A percentile compares a stretch with the other conserved stretches of the same genome.
Conservation (phyloP, 2,113 vertebrate genomes). For the Suricata suricatta region DNA sequence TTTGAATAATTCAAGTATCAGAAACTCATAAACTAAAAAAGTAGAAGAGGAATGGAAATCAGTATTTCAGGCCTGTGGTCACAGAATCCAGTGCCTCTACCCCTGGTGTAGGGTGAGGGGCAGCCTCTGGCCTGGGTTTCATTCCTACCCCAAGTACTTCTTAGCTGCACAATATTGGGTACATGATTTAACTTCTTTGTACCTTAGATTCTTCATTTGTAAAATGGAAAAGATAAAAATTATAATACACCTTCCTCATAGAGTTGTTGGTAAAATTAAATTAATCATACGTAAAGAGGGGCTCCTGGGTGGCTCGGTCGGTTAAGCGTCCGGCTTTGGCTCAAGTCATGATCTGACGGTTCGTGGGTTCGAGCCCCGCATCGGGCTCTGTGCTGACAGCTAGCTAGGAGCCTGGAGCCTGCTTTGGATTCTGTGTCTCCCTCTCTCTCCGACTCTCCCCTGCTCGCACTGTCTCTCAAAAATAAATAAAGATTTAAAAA, state of each 20-base stretch:
- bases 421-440: no score
- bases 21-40: not conserved
- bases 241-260: not conserved
- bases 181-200: not conserved
- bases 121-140: not conserved
- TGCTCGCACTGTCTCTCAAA: no score
- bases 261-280: not conserved
- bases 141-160: not conserved
- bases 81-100: not conserved
- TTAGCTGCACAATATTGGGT: not conserved
- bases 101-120: not conserved
- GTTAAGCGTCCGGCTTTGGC: no score
- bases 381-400: no score
- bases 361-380: no score
- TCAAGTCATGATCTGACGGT: no score
- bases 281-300: not conserved
- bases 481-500: no score
- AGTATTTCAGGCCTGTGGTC: not conserved
- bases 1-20: not conserved
- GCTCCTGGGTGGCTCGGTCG: no score
- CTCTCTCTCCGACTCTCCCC: no score
- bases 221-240: not conserved
- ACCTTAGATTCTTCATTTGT: not conserved
- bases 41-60: not conserved
- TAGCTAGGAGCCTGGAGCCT: no score